Percentiles rank a stretch among this genome's conserved stretches.
These are phyloP conservation scores for Pantherophis vulpinus DNA, from an alignment of 2,797 vertebrate species.

Conservation along the genomic window DNA sequence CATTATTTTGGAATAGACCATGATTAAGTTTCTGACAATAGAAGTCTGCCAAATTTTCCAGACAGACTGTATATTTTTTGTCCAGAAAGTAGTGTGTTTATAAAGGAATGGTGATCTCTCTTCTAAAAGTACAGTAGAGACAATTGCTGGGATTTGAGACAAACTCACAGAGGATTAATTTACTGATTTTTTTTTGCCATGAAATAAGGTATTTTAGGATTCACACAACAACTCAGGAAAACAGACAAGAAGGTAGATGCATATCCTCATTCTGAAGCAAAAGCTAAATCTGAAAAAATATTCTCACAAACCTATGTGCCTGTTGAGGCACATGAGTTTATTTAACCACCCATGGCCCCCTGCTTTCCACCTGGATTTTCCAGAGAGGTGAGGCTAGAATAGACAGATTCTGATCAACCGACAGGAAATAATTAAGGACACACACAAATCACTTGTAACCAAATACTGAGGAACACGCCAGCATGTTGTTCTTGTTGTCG, in stretches of 20 bases:
- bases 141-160: neutral
- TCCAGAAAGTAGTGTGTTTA: neutral
- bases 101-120: neutral
- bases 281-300: neutral
- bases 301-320: neutral
- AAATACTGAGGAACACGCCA: too few species aligned
- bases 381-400: neutral
- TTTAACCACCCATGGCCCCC: rapidly evolving
- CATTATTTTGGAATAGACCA: neutral
- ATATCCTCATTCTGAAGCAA: neutral
- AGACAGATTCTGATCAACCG: neutral
- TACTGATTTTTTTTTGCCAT: neutral
- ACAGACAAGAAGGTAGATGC: neutral
- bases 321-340: neutral
- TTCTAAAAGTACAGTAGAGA: neutral
- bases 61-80: neutral
- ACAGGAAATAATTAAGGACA: too few species aligned
- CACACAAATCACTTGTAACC: too few species aligned
- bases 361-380: neutral
- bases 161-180: neutral
- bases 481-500: too few species aligned
- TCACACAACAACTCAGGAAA: neutral
- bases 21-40: neutral
- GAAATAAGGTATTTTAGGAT: neutral
- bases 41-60: neutral